Evolutionary conservation across 2,797 vertebrate genomes (phyloP), one percentile per base, ranked within the genome.

Genomic region (Crax fasciolata): DNA sequence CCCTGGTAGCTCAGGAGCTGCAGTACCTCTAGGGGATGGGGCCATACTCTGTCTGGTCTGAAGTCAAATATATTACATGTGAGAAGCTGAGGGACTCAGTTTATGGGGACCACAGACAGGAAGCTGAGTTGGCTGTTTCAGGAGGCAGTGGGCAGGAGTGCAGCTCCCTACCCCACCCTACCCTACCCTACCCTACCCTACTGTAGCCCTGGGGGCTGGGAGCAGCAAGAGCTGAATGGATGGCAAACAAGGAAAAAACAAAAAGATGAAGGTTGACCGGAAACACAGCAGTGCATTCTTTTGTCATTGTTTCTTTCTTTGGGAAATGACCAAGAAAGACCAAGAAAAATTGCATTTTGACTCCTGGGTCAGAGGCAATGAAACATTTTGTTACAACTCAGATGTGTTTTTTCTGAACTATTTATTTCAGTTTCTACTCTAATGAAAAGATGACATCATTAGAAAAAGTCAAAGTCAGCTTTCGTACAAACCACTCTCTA

Each of bases 381-480:
- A 82, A 73, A 67, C 9, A 13, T 93, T 90, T 84, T 75, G 12
- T 55, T 90, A 20, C 7, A 3, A 58, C n/a, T 70, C 38, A 62
- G 23, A 68, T 55, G 11, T 71, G 32, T 7, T 52, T 91, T 94
- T 84, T 77, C 24, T 38, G 35, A 85, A 43, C 5, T 38, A 18
- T 74, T 65, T 93, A 19, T 52, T 90, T 90, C 46, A 91, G 11
- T 77, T 95, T 72, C 49, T 84, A 51, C 28, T 87, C 15, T 46
- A 73, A 62, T 73, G 71, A 87, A 79, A 94, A 65, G 11, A 70
- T 77, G 58, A 46, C 66, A 73, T 84, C 49, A 68, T 84, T 38
- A 0, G 0, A 76, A 80, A 66, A 84, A 66, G 38, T 49, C 62
- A 16, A 74, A 84, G 10, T 66, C 38, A 62, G 72, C 63, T 93